Evolutionary conservation across 2,113 vertebrate species (phyloP), one percentile per base, ranked within the genome.

Genomic region (Sakesphorus luctuosus): DNA sequence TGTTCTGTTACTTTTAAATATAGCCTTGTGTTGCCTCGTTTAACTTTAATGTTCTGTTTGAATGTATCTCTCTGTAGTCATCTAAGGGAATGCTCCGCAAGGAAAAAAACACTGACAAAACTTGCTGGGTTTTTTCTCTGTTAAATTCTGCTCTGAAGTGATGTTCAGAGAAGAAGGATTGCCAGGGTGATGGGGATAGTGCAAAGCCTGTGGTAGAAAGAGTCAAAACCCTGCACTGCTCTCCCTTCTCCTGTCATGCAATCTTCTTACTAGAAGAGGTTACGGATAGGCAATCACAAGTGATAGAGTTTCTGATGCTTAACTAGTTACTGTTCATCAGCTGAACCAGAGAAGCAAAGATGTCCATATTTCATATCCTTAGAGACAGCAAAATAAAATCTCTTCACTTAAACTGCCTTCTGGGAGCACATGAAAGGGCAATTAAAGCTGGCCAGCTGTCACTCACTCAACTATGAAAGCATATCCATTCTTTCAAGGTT

Each of bases 21-120:
- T 44, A 91, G 92, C 81, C 92, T 90, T 91, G 92, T 96, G 75
- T 84, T 2, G 55, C 93, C 88, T 96, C 35, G 19, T 95, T 96
- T 97, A 96, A 97, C 90, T 93, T 96, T 96, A 93, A 96, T 96
- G 93, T 93, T 93, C 84, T 94, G 76, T 93, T 95, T 94, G 88
- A 97, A 90, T 94, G 75, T 66, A 63, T 95, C 90, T 91, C 88
- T 96, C 90, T 96, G 85, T 84, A 96, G 88, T 86, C 87, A 92
- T 94, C 87, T 94, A 89, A 96, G 83, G 83, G 44, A 94, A 94
- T 21, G 58, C 61, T 96, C 91, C 79, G 80, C 71, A 89, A 91
- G 87, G 72, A 91, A 86, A 55, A 65, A 94, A 83, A 31, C 52
- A 77, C 26, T 59, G 73, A 63, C 75, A 89, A 86, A 88, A 26